Base-by-base conservation (phyloP, 2,888 invertebrate species). In the Timema podura region DNA sequence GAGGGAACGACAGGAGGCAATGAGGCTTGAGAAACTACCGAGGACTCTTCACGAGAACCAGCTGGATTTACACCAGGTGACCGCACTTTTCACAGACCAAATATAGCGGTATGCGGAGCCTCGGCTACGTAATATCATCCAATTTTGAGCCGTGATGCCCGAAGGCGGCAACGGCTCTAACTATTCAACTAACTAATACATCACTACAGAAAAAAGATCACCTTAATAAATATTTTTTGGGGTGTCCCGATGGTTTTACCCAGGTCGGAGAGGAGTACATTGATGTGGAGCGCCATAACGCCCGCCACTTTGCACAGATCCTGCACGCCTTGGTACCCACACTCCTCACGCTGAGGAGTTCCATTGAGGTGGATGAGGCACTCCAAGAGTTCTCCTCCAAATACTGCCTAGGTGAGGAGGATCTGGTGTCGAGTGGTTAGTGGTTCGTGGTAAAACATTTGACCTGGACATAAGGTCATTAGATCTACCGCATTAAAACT, bases 301-400 rank as follows among this genome's bases (percentile, higher is more conserved):
- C 95, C 0, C 84, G 91, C 30, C 90, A 91, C 78, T 96, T 95
- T 79, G 89, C 92, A 0, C 89, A 90, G 77, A 91, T 91, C 0
- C 79, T 95, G 45, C 86, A 87, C 72, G 88, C 91, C 71, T 82
- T 94, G 57, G 83, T 96, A 11, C 94, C 95, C 0, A 89, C 90
- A 77, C 83, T 96, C 2, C 80, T 93, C 64, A 84, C 88, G 45
- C 82, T 94, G 1, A 85, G 91, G 73, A 92, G 92, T 75, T 91
- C 93, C 70, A 90, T 93, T 75, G 94, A 95, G 81, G 91, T 96
- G 44, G 96, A 97, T 78, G 93, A 95, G 80, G 91, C 92, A 0
- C 85, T 97, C 80, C 95, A 96, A 81, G 91, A 93, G 79, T 96
- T 96, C 78, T 92, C 96, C 2, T 95, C 96, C 0, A 89, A 91